Evolutionary conservation across 2,888 invertebrate species (phyloP), one percentile per base, ranked within the genome.

Genomic region (Caenorhabditis sp.): DNA sequence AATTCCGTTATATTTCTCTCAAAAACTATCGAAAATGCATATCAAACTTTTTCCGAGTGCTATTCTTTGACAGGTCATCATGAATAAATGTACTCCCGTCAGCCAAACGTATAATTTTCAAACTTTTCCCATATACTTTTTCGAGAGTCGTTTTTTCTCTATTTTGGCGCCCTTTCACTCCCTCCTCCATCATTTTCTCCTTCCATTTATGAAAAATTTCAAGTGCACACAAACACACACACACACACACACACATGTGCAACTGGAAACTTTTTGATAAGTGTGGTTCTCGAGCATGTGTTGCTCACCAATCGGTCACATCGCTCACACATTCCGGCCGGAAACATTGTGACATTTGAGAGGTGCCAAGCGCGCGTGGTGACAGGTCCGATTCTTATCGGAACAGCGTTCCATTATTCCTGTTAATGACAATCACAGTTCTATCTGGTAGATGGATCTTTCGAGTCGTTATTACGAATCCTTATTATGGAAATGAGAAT

Each of bases 361-460:
- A 65, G 55, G 53, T 59, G 37, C 59, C 45, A 37, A 37, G 52
- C 52, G 48, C 45, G 39, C 37, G 55, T 56, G 66, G 43, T 70
- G 70, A 70, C 70, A 70, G 70, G 59, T 53, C 59, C 27, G 70
- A 70, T 68, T 70, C 52, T 59, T 70, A 70, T 70, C 70, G 35
- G 70, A 70, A 70, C 70, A 59, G 59, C 70, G 70, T 70, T 70
- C 70, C 70, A 70, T 59, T 70, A 70, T 70, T 70, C 50, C 70
- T 70, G 70, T 70, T 70, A 70, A 70, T 70, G 53, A 70, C 59
- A 70, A 70, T 70, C 59, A 59, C 58, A 68, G 17, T 68, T 68
- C 24, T 68, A 68, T 68, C 68, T 68, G 37, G 32, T 52, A 58
- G 46, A 50, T 22, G 30, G 41, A 68, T 68, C 68, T 68, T 41